Evolutionary conservation across 2,113 vertebrate species (phyloP).

Genomic region (Dicerorhinus sumatrensis): DNA sequence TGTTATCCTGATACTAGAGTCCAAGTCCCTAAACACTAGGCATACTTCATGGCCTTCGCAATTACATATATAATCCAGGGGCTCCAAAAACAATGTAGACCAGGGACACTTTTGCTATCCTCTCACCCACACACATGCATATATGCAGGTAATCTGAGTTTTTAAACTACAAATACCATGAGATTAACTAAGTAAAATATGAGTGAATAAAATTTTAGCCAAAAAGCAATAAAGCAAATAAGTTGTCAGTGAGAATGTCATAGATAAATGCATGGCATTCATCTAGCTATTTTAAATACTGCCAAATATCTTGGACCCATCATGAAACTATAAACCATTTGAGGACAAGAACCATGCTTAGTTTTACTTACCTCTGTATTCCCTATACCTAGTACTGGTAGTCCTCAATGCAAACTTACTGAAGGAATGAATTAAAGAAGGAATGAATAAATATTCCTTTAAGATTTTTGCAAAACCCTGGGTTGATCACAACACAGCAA

Average conservation of each 20-base stretch:
- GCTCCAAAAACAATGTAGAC: rapidly evolving
- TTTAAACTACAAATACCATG: not conserved
- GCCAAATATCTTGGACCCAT: not conserved
- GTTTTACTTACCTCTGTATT: not conserved
- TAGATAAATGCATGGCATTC: not conserved
- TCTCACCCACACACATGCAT: rapidly evolving
- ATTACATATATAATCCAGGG: not conserved
- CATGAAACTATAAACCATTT: not conserved
- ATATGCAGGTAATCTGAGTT: not conserved
- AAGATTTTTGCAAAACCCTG: not conserved
- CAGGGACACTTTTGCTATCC: rapidly evolving
- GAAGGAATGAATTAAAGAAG: not conserved
- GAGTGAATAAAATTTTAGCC: not conserved
- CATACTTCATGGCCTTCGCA: no score
- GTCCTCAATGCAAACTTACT: not conserved
- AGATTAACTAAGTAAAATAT: not conserved
- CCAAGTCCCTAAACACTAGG: not conserved
- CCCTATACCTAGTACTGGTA: not conserved
- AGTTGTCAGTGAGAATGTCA: not conserved
- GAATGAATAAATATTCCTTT: not conserved
- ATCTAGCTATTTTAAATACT: not conserved
- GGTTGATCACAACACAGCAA: not conserved
- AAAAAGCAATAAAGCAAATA: not conserved
- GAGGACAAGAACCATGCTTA: not conserved
- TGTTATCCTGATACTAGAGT: not conserved